Evolutionary conservation across 1,140 invertebrate genomes (phyloP).

Genomic region (Lasioglossum albipes): DNA sequence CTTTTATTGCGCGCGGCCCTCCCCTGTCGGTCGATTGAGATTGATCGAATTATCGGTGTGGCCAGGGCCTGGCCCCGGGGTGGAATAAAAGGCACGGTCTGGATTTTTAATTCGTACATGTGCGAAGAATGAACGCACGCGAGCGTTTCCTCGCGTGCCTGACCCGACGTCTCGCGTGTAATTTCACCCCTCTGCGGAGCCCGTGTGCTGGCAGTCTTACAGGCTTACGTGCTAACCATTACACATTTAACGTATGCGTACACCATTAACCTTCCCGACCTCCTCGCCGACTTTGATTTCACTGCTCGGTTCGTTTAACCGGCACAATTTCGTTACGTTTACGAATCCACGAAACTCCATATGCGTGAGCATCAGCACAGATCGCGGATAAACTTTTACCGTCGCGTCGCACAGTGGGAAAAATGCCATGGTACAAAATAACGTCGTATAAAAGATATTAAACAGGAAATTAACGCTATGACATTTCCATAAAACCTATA

Average conservation of each 20-base stretch:
- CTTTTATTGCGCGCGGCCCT: neutral
- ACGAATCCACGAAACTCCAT: neutral
- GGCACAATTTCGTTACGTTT: constrained; percentile 3
- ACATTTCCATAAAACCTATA: too few relatives aligned
- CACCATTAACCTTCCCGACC: constrained; percentile 64
- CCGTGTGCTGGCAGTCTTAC: constrained; percentile 24
- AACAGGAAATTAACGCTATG: too few relatives aligned
- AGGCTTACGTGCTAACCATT: constrained; percentile 54
- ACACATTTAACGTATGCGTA: constrained; percentile 68
- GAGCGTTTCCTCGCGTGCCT: constrained; percentile 49
- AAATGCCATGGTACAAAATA: too few relatives aligned
- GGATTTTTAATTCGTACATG: constrained; percentile 27
- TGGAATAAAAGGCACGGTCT: neutral
- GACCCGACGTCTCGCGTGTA: constrained; percentile 57
- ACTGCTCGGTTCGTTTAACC: constrained; percentile 22
- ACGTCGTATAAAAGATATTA: too few relatives aligned
- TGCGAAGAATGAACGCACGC: constrained; percentile 41
- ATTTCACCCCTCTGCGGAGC: constrained; percentile 50
- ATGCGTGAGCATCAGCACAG: too few relatives aligned
- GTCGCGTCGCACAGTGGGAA: too few relatives aligned
- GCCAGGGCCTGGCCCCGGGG: too few relatives aligned
- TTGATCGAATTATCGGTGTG: neutral
- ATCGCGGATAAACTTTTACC: too few relatives aligned
- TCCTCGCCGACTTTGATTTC: constrained; percentile 59
- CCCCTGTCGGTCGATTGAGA: neutral